A percentile compares a stretch with the other conserved stretches of the same genome.
phyloP scores from a whole-genome alignment of 2,113 vertebrate genomes.

The Myrmophylax atrothorax region DNA sequence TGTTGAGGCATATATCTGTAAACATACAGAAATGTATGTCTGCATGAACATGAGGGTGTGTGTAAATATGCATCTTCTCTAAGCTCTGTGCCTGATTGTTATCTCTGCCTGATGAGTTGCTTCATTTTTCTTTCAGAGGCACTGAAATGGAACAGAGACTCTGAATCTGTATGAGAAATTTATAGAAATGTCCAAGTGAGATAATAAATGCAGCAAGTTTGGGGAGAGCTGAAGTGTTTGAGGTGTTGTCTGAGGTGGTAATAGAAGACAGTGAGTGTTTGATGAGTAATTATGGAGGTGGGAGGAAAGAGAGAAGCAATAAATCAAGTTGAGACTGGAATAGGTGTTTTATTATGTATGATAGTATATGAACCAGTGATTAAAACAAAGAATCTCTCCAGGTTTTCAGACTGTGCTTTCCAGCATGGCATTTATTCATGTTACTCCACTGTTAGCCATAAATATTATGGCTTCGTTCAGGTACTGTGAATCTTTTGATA shows the following conservation, averaged over 20 bases:
- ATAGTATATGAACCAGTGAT: constrained; percentile 29
- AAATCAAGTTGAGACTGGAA: constrained; percentile 43
- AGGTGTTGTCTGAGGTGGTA: constrained; percentile 31
- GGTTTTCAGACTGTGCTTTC: constrained; percentile 2
- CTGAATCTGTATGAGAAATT: background rate
- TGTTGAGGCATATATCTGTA: background rate
- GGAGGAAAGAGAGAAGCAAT: constrained; percentile 31
- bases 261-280: constrained; percentile 38
- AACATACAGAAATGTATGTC: background rate
- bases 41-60: background rate
- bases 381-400: constrained; percentile 41
- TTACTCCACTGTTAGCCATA: background rate
- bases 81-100: background rate
- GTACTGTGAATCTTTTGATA: constrained; percentile 2
- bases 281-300: constrained; percentile 46
- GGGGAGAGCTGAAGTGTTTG: constrained; percentile 9
- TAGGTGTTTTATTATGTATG: constrained; percentile 50
- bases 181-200: background rate
- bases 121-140: background rate
- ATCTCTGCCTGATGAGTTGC: background rate
- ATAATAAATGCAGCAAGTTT: background rate
- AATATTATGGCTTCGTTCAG: constrained; percentile 1
- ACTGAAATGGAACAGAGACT: background rate
- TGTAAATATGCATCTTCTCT: background rate
- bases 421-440: background rate